phyloP scores from a whole-genome alignment of 2,797 vertebrate genomes.

The Vultur gryphus region DNA sequence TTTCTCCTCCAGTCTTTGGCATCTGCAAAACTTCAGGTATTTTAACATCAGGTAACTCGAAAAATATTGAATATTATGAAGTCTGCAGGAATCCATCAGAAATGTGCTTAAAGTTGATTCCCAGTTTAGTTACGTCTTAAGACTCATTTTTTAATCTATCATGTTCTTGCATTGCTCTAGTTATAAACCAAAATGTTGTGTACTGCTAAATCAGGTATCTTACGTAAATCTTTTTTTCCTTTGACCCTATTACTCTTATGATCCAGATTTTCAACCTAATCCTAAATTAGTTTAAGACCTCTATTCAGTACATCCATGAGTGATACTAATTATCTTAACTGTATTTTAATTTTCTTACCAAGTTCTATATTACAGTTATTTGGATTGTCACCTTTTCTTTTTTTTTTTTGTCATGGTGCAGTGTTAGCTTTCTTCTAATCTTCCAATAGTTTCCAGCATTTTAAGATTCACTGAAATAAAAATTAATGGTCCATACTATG shows the following conservation, averaged over 20 bases:
- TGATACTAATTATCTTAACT: neutral
- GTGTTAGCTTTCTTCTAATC: neutral
- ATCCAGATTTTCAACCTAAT: constrained; percentile 23
- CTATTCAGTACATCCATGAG: neutral
- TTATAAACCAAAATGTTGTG: neutral
- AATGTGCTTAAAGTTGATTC: neutral
- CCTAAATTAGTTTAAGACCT: constrained; percentile 1
- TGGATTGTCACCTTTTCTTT: neutral
- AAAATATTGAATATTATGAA: neutral
- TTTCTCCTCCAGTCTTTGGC: neutral
- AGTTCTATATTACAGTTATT: neutral
- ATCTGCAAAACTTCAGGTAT: neutral
- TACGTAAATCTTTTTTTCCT: neutral
- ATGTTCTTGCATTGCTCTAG: neutral
- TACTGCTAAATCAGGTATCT: neutral
- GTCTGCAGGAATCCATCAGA: neutral
- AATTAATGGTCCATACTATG: neutral
- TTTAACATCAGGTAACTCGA: neutral
- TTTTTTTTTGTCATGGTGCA: neutral
- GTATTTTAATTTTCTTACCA: neutral
- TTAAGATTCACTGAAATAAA: neutral
- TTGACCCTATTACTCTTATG: neutral
- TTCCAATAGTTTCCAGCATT: neutral
- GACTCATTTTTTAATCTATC: neutral
- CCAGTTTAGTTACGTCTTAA: neutral